Conservation (phyloP, 2,888 invertebrate species). For the Eilema sororculum region DNA sequence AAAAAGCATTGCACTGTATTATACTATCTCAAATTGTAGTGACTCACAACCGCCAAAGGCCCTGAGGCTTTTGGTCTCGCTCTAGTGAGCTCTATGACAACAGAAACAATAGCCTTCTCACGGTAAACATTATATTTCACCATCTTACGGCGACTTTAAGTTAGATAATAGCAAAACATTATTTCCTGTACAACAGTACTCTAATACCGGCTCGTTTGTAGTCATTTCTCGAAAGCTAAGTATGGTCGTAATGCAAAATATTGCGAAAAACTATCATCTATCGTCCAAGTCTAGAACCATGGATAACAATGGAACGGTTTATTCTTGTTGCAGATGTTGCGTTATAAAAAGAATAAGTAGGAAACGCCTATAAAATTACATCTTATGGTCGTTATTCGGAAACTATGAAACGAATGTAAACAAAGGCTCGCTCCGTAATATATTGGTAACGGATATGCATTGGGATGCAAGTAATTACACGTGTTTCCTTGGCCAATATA, state of each 20-base stretch:
- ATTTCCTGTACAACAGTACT: constrained; percentile 48
- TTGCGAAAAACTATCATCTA: constrained; percentile 29
- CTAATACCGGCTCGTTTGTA: constrained; percentile 25
- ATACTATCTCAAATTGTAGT: constrained; percentile 46
- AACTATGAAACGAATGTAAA: constrained; percentile 43
- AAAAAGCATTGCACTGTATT: constrained; percentile 30
- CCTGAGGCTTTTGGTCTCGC: constrained; percentile 69
- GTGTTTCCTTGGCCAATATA: constrained; percentile 46
- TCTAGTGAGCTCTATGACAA: constrained; percentile 70
- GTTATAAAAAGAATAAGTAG: constrained; percentile 37
- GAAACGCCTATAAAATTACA: constrained; percentile 37
- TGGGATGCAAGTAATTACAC: constrained; percentile 43
- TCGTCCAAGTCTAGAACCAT: constrained; percentile 30
- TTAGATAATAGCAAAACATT: constrained; percentile 41
- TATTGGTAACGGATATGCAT: constrained; percentile 47
- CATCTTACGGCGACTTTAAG: constrained; percentile 48
- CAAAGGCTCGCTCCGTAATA: constrained; percentile 44
- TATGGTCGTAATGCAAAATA: neutral
- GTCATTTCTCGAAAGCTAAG: constrained; percentile 23
- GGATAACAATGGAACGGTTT: constrained; percentile 30
- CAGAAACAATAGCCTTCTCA: constrained; percentile 75
- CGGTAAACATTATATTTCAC: constrained; percentile 66
- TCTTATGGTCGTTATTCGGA: constrained; percentile 48
- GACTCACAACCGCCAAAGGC: constrained; percentile 62
- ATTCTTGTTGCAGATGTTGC: constrained; percentile 32